Percentiles rank a stretch among this genome's conserved stretches.
Conservation (phyloP, 2,113 vertebrate genomes). For the Nothoprocta pentlandii region DNA sequence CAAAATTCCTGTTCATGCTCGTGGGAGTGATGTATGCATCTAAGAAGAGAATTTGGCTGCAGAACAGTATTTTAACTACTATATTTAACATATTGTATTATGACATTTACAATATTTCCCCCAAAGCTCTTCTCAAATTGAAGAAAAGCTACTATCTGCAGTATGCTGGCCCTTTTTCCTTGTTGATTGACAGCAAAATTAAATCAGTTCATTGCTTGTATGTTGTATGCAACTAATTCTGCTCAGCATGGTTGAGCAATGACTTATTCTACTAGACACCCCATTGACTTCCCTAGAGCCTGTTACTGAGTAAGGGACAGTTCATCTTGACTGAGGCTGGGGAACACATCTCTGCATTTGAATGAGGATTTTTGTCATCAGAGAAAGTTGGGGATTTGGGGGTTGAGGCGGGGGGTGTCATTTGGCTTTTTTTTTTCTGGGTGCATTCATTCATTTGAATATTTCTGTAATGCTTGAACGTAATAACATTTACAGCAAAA, state of each 20-base stretch:
- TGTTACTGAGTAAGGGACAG: not conserved
- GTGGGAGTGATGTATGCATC: constrained; percentile 35
- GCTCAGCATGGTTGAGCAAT: constrained; percentile 60
- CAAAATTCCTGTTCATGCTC: constrained; percentile 24
- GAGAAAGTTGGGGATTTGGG: not conserved
- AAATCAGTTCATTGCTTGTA: constrained; percentile 66
- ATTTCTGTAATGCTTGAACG: not conserved
- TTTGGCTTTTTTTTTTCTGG: not conserved
- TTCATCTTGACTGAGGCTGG: not conserved
- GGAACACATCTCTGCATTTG: not conserved
- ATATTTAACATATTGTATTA: constrained; percentile 78
- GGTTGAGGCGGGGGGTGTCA: not conserved
- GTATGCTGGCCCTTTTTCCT: constrained; percentile 72
- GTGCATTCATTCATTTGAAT: not conserved
- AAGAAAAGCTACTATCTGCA: constrained; percentile 53
- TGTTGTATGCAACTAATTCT: constrained; percentile 51
- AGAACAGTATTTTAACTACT: constrained; percentile 69
- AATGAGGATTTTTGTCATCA: not conserved
- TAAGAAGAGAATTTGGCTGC: constrained; percentile 66
- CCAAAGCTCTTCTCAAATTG: constrained; percentile 73
- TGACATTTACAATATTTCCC: constrained; percentile 79
- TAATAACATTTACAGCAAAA: constrained; percentile 14
- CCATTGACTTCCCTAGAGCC: constrained; percentile 31
- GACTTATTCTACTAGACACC: constrained; percentile 34
- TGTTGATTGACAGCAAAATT: constrained; percentile 70